phyloP scores from a whole-genome alignment of 2,797 vertebrate species.

The Garrulus glandarius region DNA sequence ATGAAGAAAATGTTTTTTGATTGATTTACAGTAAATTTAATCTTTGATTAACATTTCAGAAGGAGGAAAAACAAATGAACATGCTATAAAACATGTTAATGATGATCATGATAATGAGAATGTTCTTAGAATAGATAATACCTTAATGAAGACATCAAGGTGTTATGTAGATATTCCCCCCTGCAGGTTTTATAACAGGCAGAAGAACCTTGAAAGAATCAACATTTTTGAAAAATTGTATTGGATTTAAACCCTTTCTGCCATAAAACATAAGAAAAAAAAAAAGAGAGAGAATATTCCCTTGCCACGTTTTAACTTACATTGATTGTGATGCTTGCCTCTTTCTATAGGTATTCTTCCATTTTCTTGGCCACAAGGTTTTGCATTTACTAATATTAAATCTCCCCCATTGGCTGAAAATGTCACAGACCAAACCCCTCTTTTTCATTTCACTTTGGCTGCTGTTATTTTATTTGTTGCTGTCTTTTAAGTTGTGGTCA shows the following conservation, averaged over 20 bases:
- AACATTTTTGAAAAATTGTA: background rate
- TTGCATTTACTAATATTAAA: background rate
- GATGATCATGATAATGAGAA: slow-evolving; percentile 33
- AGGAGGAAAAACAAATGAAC: slow-evolving; percentile 30
- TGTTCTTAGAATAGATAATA: slow-evolving; percentile 23
- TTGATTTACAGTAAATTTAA: slow-evolving; percentile 44
- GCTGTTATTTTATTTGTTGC: background rate
- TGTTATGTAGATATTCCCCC: background rate
- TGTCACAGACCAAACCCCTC: background rate
- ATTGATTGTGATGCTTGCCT: background rate
- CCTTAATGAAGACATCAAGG: background rate
- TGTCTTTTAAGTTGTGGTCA: background rate
- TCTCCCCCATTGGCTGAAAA: background rate
- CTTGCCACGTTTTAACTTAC: background rate
- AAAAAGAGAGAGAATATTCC: background rate
- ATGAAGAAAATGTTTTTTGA: background rate
- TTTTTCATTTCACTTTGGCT: background rate
- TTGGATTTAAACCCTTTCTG: background rate
- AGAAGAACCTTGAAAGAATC: background rate
- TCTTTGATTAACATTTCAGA: slow-evolving; percentile 38
- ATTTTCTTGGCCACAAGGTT: background rate
- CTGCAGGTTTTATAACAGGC: background rate
- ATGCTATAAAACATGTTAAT: slow-evolving; percentile 32
- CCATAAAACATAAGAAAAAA: background rate
- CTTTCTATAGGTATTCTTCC: background rate